Evolutionary conservation across 2,797 vertebrate genomes (phyloP).

Genomic region (Pogonophryne albipinna): DNA sequence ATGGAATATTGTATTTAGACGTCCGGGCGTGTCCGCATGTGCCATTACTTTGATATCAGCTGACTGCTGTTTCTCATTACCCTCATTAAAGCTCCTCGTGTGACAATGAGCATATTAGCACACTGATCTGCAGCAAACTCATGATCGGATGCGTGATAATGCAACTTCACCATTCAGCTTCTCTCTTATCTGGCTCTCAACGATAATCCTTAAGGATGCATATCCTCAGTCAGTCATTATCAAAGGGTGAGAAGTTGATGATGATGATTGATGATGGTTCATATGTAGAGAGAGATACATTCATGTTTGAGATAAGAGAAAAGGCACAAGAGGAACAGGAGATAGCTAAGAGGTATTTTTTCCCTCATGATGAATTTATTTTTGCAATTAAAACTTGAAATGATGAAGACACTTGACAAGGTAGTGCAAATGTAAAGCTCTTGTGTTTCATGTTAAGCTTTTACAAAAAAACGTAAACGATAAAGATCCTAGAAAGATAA

Average conservation of each 20-base stretch:
- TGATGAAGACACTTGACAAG: no score
- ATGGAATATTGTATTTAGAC: conserved; percentile 75
- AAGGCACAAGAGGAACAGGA: not conserved
- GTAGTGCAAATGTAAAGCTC: no score
- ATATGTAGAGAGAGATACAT: not conserved
- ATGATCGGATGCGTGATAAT: conserved; percentile 75
- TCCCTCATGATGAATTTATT: no score
- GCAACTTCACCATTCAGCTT: conserved; percentile 39
- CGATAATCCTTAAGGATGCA: conserved; percentile 74
- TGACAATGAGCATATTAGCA: conserved; percentile 80
- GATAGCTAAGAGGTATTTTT: no score
- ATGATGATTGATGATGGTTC: not conserved
- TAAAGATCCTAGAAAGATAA: no score
- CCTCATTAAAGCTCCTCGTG: conserved; percentile 82
- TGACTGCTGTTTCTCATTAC: conserved; percentile 82
- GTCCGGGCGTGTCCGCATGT: conserved; percentile 73
- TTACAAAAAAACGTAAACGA: no score
- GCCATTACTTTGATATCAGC: conserved; percentile 82
- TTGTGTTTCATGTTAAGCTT: no score
- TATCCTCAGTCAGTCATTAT: conserved; percentile 65
- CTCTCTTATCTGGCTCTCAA: conserved; percentile 63
- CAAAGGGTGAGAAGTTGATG: conserved; percentile 28
- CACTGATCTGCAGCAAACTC: conserved; percentile 78
- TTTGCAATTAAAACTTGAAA: no score
- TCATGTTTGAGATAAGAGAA: conserved; percentile 7